Percentiles rank a stretch among this genome's conserved stretches.
Conservation (phyloP, 1,140 invertebrate genomes). For the Zaprionus gabonicus region DNA sequence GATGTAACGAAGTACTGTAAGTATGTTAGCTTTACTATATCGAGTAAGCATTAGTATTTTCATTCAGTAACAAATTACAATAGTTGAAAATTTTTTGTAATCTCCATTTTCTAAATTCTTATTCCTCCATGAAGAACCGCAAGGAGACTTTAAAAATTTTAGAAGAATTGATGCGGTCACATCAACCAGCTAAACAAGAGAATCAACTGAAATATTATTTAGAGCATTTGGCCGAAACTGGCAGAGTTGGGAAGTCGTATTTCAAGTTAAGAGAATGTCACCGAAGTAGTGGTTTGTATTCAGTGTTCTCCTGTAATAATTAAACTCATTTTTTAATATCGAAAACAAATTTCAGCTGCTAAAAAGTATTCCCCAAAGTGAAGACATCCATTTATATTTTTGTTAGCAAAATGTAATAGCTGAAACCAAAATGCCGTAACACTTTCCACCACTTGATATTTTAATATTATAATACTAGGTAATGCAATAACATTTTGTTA, state of each 20-base stretch:
- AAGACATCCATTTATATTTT: no score
- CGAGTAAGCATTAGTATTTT: background rate
- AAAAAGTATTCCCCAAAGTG: no score
- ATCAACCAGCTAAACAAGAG: background rate
- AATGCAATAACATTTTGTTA: no score
- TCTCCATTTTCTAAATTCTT: background rate
- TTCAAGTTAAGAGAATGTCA: background rate
- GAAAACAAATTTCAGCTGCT: no score
- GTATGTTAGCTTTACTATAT: background rate
- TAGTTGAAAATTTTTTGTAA: background rate
- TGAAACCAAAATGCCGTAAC: no score
- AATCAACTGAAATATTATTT: conserved; percentile 5
- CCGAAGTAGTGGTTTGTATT: background rate
- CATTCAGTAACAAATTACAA: background rate
- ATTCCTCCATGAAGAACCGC: background rate
- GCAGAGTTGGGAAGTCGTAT: background rate
- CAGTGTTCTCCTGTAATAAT: background rate
- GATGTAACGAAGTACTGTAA: background rate
- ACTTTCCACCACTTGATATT: no score
- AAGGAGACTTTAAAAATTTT: background rate
- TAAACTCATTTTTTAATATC: background rate
- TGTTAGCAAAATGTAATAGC: no score
- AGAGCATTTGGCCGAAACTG: background rate
- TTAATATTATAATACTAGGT: no score
- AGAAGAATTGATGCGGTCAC: background rate